phyloP scores from a whole-genome alignment of 2,113 vertebrate species.

The Hypomesus transpacificus region DNA sequence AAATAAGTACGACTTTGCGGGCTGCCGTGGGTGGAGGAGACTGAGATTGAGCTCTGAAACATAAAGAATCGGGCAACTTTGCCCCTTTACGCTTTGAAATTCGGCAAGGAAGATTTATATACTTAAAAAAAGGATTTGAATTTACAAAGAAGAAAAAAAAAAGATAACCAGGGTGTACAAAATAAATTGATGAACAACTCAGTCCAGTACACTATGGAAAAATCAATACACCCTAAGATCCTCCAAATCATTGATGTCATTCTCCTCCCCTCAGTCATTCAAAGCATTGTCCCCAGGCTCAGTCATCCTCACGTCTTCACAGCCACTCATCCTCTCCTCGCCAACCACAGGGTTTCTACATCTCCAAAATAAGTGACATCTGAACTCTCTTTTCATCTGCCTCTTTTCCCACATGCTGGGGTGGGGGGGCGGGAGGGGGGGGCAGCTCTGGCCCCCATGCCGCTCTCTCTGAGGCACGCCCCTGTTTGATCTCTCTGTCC shows the following conservation, averaged over 20 bases:
- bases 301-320: background rate
- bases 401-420: background rate
- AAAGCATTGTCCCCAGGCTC: no score
- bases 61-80: constrained; percentile 37
- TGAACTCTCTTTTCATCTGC: background rate
- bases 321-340: background rate
- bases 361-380: background rate
- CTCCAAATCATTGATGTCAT: no score
- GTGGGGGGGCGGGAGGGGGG: no score
- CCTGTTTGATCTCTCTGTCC: background rate
- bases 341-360: background rate
- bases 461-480: background rate
- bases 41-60: constrained; percentile 37
- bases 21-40: constrained; percentile 12
- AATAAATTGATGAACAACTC: constrained; percentile 11
- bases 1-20: constrained; percentile 4
- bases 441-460: background rate
- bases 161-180: constrained; percentile 32
- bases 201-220: background rate
- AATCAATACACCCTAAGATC: no score
- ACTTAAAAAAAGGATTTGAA: background rate
- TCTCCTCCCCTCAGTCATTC: no score
- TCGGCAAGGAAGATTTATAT: constrained; percentile 20
- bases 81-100: constrained; percentile 46
- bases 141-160: constrained; percentile 50